Evolutionary conservation across 2,797 vertebrate genomes (phyloP).

Genomic region (Macroramphosus scolopax): DNA sequence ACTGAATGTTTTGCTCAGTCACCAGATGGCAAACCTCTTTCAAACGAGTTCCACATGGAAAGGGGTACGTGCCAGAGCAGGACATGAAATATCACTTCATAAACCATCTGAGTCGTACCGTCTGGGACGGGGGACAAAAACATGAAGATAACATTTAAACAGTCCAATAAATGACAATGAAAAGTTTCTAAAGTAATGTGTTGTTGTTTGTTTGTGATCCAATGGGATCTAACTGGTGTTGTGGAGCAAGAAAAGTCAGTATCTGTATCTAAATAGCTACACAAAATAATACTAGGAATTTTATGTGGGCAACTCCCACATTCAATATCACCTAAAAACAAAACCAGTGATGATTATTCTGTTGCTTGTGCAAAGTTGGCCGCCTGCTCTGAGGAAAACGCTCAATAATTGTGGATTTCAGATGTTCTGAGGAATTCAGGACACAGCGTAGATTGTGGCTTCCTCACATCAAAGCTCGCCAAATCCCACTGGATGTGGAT

Average conservation of each 20-base stretch:
- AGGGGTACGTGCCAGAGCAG: not conserved
- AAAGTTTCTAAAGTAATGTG: not conserved
- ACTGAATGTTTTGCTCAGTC: conserved; percentile 17
- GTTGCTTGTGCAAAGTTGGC: not conserved
- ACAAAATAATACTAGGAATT: not conserved
- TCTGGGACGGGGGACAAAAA: conserved; percentile 6
- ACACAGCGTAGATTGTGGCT: no score
- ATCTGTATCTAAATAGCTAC: no score
- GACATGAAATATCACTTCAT: conserved; percentile 7
- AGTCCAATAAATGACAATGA: not conserved
- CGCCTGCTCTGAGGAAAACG: not conserved
- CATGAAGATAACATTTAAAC: not conserved
- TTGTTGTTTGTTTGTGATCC: no score
- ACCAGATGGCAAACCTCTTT: conserved; percentile 20
- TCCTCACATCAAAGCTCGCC: no score
- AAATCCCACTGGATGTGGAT: no score
- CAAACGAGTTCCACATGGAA: conserved; percentile 38
- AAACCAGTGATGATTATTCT: no score
- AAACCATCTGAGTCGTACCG: conserved; percentile 18
- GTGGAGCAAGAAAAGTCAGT: no score
- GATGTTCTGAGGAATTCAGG: conserved; percentile 41
- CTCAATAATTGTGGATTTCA: no score
- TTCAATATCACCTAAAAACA: no score
- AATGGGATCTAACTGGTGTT: no score
- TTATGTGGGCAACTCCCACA: not conserved